A percentile compares a stretch with the other conserved stretches of the same genome.
Evolutionary conservation across 2,888 invertebrate genomes (phyloP).

Genomic region (Lymantria dispar): DNA sequence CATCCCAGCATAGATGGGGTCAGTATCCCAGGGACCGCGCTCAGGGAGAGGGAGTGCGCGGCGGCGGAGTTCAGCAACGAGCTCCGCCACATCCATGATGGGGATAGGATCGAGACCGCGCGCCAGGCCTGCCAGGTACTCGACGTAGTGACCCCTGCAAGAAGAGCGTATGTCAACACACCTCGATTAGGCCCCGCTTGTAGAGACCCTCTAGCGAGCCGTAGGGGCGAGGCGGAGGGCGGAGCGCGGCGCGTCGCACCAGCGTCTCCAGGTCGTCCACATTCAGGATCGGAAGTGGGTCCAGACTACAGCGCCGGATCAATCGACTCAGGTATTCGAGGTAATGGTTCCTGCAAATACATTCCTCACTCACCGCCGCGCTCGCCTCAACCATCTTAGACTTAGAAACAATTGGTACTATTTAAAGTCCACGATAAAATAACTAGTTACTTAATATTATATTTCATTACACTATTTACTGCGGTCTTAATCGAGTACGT

Average conservation of each 20-base stretch:
- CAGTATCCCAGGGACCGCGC: conserved; percentile 90
- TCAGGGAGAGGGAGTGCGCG: conserved; percentile 92
- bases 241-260: conserved; percentile 87
- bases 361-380: conserved; percentile 56
- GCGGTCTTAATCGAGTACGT: too few species aligned
- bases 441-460: too few species aligned
- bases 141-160: conserved; percentile 95
- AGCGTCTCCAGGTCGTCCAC: conserved; percentile 92
- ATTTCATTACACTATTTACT: too few species aligned
- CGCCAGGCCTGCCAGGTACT: conserved; percentile 95
- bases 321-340: conserved; percentile 92
- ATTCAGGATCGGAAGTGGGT: conserved; percentile 89
- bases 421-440: too few species aligned
- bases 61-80: conserved; percentile 92
- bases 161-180: conserved; percentile 59
- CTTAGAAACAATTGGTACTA: background rate
- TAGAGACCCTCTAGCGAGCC: conserved; percentile 86
- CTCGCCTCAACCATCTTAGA: conserved; percentile 18
- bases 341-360: conserved; percentile 90
- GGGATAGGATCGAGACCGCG: conserved; percentile 94
- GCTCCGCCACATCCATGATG: conserved; percentile 93
- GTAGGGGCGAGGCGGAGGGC: conserved; percentile 89
- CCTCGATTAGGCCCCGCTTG: conserved; percentile 85
- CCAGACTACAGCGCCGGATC: conserved; percentile 87
- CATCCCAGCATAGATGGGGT: conserved; percentile 91